Conservation (phyloP, 2,888 invertebrate genomes). For the Esperia sulphurella region DNA sequence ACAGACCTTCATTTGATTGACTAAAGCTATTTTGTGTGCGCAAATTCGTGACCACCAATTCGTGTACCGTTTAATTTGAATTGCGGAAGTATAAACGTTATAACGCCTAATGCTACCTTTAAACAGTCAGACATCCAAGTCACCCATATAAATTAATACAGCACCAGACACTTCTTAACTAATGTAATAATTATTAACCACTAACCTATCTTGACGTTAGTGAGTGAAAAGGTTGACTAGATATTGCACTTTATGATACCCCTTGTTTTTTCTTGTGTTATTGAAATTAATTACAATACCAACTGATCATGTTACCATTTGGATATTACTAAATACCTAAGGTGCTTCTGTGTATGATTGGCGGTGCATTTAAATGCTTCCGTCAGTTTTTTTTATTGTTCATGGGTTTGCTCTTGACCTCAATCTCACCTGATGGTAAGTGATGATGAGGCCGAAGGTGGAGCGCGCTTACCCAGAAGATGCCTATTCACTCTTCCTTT, state of each 20-base stretch:
- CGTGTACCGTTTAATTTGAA: slow-evolving; percentile 24
- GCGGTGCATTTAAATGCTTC: not conserved
- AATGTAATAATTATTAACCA: too few species aligned
- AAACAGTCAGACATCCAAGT: too few species aligned
- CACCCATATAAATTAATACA: too few species aligned
- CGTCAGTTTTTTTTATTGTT: too few species aligned
- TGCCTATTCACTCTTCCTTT: too few species aligned
- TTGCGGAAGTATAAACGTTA: slow-evolving; percentile 22
- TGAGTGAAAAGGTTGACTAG: slow-evolving; percentile 2
- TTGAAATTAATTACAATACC: not conserved
- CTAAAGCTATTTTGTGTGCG: slow-evolving; percentile 13
- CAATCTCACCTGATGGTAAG: too few species aligned
- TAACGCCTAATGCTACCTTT: slow-evolving; percentile 5
- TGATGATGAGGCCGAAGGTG: too few species aligned
- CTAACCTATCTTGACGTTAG: not conserved
- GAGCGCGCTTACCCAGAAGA: too few species aligned
- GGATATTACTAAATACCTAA: not conserved
- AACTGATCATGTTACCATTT: not conserved
- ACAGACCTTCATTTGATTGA: slow-evolving; percentile 6
- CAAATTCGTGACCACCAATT: slow-evolving; percentile 25
- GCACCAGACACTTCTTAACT: too few species aligned
- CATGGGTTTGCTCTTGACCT: too few species aligned
- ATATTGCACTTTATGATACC: not conserved
- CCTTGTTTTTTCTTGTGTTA: not conserved
- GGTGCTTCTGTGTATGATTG: not conserved